A percentile compares a stretch with the other conserved stretches of the same genome.
These are phyloP conservation scores for Xanthostigma xanthostigma DNA, from an alignment of 2,888 invertebrate genomes.

Conservation along the genomic window DNA sequence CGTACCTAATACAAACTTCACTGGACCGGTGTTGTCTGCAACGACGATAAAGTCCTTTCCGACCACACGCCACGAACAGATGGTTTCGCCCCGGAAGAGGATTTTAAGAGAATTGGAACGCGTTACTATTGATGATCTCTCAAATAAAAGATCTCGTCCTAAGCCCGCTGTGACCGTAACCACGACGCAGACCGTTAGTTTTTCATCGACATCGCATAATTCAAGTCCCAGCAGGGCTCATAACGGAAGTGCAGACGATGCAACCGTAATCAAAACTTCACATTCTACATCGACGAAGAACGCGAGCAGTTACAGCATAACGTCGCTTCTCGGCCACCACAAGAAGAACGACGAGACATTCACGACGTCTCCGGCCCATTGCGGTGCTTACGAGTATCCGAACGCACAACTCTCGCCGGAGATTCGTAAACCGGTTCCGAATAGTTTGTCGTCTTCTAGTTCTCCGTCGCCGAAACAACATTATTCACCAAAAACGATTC, in stretches of 20 bases:
- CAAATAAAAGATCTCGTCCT: constrained; percentile 42
- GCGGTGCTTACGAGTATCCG: constrained; percentile 13
- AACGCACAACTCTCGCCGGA: constrained; percentile 22
- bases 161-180: constrained; percentile 28
- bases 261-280: constrained; percentile 4
- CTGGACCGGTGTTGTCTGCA: neutral
- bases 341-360: constrained; percentile 24
- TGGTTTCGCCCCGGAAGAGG: constrained; percentile 70
- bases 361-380: constrained; percentile 29
- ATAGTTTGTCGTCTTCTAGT: constrained; percentile 31
- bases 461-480: constrained; percentile 12
- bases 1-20: neutral
- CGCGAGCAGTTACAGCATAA: constrained; percentile 68
- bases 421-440: constrained; percentile 20
- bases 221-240: constrained; percentile 2
- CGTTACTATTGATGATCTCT: constrained; percentile 54
- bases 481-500: constrained; percentile 6
- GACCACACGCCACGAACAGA: constrained; percentile 26
- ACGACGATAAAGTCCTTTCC: constrained; percentile 19
- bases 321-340: constrained; percentile 60
- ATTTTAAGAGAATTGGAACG: constrained; percentile 69
- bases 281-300: constrained; percentile 20
- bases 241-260: constrained; percentile 1
- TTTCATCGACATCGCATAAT: constrained; percentile 9
- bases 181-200: constrained; percentile 20